phyloP scores from a whole-genome alignment of 2,113 vertebrate species.

The Catharus bicknelli region DNA sequence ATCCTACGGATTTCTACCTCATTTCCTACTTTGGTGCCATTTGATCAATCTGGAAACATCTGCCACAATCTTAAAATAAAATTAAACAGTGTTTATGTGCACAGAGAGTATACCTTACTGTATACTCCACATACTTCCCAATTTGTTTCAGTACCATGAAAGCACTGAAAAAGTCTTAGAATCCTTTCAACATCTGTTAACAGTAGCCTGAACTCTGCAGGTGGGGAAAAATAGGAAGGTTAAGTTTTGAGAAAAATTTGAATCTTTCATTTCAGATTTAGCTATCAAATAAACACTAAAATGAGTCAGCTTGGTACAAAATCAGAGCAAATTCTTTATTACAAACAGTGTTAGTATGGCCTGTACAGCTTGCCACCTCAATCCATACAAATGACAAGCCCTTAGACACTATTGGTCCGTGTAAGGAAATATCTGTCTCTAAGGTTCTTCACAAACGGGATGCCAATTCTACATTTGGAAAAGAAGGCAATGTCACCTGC shows the following conservation, averaged over 20 bases:
- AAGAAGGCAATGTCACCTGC: not conserved
- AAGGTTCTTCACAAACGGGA: not conserved
- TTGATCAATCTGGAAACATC: not conserved
- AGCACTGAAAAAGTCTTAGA: not conserved
- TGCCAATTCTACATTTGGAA: not conserved
- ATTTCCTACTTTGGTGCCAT: not conserved
- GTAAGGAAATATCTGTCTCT: not conserved
- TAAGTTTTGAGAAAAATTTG: not conserved
- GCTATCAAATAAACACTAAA: not conserved
- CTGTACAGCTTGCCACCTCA: not conserved
- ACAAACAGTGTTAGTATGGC: not conserved
- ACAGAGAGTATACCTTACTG: not conserved
- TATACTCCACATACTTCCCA: not conserved
- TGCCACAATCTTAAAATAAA: not conserved
- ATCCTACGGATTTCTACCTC: not conserved
- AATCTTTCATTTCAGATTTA: not conserved
- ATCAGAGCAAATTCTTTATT: not conserved
- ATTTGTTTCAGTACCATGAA: not conserved
- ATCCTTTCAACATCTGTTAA: not conserved
- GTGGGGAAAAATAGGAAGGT: not conserved
- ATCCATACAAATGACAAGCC: not conserved
- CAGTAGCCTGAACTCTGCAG: not conserved
- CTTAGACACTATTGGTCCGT: rapidly evolving
- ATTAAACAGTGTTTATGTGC: not conserved
- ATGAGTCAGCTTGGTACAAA: not conserved